phyloP scores from a whole-genome alignment of 2,113 vertebrate genomes.

The Echinops telfairi region DNA sequence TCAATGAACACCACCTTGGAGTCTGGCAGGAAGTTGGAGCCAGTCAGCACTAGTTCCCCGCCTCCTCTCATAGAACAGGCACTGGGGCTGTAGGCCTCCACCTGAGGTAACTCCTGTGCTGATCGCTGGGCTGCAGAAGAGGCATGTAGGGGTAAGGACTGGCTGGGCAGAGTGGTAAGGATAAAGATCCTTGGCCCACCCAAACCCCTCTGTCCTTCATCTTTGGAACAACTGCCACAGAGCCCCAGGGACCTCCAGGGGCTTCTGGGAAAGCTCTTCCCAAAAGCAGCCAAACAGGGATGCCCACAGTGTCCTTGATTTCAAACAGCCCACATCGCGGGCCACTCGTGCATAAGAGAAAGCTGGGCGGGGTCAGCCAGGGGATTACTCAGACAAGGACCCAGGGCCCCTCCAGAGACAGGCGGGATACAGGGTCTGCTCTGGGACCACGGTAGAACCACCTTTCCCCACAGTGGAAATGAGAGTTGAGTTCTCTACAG shows the following conservation, averaged over 20 bases:
- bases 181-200: not conserved
- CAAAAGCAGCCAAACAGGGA: not conserved
- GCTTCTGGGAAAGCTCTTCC: not conserved
- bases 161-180: not conserved
- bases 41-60: constrained; percentile 92
- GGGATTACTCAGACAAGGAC: constrained; percentile 3
- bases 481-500: not conserved
- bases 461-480: not conserved
- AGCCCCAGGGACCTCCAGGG: not conserved
- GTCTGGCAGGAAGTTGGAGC: constrained; percentile 93
- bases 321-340: not conserved
- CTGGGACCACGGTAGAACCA: not conserved
- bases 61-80: constrained; percentile 93
- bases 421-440: not conserved
- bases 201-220: not conserved
- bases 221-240: not conserved
- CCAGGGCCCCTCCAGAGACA: not conserved
- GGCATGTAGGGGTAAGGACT: constrained; percentile 23
- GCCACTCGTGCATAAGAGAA: not conserved
- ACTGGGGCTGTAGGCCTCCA: constrained; percentile 92
- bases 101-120: constrained; percentile 94
- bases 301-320: not conserved
- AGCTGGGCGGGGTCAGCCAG: not conserved
- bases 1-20: constrained; percentile 95
- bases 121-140: constrained; percentile 92